Evolutionary conservation across 2,113 vertebrate species (phyloP), one percentile per base, ranked within the genome.

Genomic region (Gymnogyps californianus): DNA sequence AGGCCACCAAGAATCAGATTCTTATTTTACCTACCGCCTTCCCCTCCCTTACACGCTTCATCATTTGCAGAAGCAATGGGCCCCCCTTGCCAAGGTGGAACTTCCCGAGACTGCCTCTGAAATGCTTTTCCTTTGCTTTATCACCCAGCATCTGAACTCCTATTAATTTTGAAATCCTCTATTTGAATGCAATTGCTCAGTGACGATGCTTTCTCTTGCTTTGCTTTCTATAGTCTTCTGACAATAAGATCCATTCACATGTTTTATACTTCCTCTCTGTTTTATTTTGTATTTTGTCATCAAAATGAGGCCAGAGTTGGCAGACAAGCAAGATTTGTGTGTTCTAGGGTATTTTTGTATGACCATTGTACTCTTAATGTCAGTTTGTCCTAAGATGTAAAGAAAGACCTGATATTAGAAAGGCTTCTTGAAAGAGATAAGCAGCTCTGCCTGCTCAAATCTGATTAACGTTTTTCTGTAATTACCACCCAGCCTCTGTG

Each of bases 401-500:
- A 49, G 79, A 54, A 75, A 93, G 83, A 49, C 42, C 54, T 83
- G 74, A 62, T 85, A 25, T 13, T 59, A 80, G 81, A 83, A 75
- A 59, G 79, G 85, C 78, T 75, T 90, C 90, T 88, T 42, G 87
- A 44, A 80, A 42, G 66, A 71, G 90, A 49, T 96, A 83, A 96
- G 94, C 94, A 86, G 95, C 87, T 93, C 91, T 97, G 86, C 82
- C 76, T 54, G 77, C 75, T 84, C 83, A 79, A 92, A 97, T 92
- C 96, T 92, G 91, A 96, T 98, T 95, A 96, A 74, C 3, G 38
- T 54, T 84, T 72, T 84, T 62, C 90, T 86, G 94, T 97, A 95
- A 94, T 97, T 96, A 97, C 82, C 84, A 81, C 44, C 78, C 93
- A 75, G 87, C 83, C 84, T 76, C 72, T 62, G 64, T 25, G 82